These are phyloP conservation scores for Panurus biarmicus DNA, from an alignment of 2,113 vertebrate species.

Conservation along the genomic window DNA sequence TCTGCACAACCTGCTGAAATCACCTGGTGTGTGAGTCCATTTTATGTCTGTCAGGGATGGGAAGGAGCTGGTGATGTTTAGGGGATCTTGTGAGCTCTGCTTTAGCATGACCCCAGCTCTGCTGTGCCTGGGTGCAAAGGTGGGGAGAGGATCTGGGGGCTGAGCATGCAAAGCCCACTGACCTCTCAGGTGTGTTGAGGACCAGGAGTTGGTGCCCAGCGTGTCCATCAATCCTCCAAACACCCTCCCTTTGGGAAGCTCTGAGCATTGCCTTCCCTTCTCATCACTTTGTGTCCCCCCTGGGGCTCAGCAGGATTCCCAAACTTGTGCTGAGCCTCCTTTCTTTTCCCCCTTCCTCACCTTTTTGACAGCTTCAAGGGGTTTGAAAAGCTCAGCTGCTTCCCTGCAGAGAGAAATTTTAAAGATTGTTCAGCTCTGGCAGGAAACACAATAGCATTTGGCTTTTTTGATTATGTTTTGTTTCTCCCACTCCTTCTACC, in stretches of 20 bases:
- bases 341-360: neutral
- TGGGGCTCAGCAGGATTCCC: neutral
- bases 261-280: neutral
- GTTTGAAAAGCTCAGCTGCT: constrained; percentile 23
- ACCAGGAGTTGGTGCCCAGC: accelerated
- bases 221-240: neutral
- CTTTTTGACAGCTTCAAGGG: neutral
- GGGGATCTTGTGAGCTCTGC: neutral
- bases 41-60: constrained; percentile 41
- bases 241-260: neutral
- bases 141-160: neutral
- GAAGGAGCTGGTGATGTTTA: neutral
- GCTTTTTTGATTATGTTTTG: constrained; percentile 1
- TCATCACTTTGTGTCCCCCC: accelerated
- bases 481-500: constrained; percentile 6
- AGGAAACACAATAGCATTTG: neutral
- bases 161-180: neutral
- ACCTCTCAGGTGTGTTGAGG: neutral
- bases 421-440: neutral
- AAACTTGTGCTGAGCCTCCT: neutral
- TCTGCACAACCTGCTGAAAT: constrained; percentile 26
- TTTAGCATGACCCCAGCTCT: neutral
- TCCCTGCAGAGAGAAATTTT: neutral
- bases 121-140: neutral
- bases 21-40: constrained; percentile 56